These are phyloP conservation scores for Clarias gariepinus DNA, from an alignment of 2,113 vertebrate species.

Conservation along the genomic window DNA sequence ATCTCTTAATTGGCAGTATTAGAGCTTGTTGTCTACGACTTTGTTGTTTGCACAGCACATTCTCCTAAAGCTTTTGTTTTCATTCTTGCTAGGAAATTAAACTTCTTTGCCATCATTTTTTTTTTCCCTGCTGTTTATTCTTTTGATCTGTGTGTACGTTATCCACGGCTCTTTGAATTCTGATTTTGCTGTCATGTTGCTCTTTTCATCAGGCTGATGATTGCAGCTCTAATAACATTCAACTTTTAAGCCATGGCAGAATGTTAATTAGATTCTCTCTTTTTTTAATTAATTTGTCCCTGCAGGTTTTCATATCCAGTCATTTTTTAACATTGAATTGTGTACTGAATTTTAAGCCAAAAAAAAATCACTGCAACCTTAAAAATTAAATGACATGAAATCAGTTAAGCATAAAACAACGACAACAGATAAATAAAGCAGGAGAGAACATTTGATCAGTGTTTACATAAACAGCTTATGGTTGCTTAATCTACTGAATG, in stretches of 20 bases:
- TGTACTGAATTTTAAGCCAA: slow-evolving; percentile 70
- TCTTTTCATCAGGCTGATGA: slow-evolving; percentile 78
- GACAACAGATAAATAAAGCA: slow-evolving; percentile 61
- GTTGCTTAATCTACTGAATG: slow-evolving; percentile 65
- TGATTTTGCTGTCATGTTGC: slow-evolving; percentile 79
- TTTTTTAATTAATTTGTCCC: slow-evolving; percentile 80
- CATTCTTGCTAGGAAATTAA: slow-evolving; percentile 69
- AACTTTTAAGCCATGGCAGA: slow-evolving; percentile 79
- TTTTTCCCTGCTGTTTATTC: slow-evolving; percentile 76
- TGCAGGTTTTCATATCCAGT: slow-evolving; percentile 78
- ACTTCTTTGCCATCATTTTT: slow-evolving; percentile 72
- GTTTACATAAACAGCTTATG: slow-evolving; percentile 72
- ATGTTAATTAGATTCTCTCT: slow-evolving; percentile 77
- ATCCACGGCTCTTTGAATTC: slow-evolving; percentile 80
- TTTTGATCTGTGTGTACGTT: slow-evolving; percentile 83
- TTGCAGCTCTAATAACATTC: slow-evolving; percentile 80
- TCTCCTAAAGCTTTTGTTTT: slow-evolving; percentile 57
- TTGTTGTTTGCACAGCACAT: slow-evolving; percentile 48
- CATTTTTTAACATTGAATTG: slow-evolving; percentile 68
- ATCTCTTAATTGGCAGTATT: slow-evolving; percentile 54
- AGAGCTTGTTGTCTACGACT: slow-evolving; percentile 48
- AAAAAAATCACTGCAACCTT: slow-evolving; percentile 64
- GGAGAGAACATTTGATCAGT: slow-evolving; percentile 61
- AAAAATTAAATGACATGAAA: slow-evolving; percentile 70
- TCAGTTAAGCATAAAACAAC: slow-evolving; percentile 37